A percentile compares a stretch with the other conserved stretches of the same genome.
Evolutionary conservation across 2,113 vertebrate genomes (phyloP).

Genomic region (Rhipidura dahli): DNA sequence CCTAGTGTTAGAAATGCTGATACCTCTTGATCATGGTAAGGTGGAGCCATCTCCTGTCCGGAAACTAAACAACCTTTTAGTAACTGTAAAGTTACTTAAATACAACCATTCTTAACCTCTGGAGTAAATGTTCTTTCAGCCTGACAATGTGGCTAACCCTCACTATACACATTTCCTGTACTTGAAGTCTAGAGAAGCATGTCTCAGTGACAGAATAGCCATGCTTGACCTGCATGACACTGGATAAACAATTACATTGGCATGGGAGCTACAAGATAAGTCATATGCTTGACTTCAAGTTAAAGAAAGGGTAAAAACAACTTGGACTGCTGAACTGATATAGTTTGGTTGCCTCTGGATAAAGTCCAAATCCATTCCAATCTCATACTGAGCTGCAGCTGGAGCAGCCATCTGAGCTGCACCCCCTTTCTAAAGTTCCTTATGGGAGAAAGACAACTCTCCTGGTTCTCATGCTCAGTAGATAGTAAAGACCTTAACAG

Average conservation of each 20-base stretch:
- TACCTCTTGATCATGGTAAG: constrained; percentile 16
- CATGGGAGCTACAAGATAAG: background rate
- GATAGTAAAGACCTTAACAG: background rate
- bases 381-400: background rate
- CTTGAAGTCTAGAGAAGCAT: background rate
- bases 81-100: background rate
- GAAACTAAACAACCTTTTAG: constrained; percentile 32
- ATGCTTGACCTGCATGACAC: background rate
- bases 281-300: background rate
- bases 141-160: background rate
- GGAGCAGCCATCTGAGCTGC: background rate
- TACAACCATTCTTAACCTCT: background rate
- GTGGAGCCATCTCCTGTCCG: constrained; percentile 59
- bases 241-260: background rate
- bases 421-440: background rate
- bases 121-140: background rate
- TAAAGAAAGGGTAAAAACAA: background rate
- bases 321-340: background rate
- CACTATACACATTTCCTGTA: background rate
- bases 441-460: background rate
- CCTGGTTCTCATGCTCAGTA: background rate
- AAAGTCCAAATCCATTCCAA: background rate
- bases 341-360: background rate
- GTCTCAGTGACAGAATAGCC: background rate
- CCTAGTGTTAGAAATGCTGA: background rate